These are phyloP conservation scores for Dynastes hyllus DNA, from an alignment of 2,888 invertebrate genomes.

Conservation along the genomic window DNA sequence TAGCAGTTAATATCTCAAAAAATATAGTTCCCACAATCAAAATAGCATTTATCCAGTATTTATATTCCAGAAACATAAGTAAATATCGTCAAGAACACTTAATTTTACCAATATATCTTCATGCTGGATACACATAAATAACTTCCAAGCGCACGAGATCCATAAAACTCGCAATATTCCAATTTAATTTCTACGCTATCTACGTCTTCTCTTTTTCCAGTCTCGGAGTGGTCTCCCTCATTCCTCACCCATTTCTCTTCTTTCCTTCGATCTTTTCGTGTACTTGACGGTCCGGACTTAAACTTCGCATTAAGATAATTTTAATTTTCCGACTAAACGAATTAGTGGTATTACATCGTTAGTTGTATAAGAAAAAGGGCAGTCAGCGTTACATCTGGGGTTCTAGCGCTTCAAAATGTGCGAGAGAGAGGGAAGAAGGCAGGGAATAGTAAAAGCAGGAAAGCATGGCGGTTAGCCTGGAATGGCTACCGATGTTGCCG, in stretches of 20 bases:
- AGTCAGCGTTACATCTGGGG: slow-evolving; percentile 6
- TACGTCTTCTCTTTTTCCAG: slow-evolving; percentile 25
- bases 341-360: slow-evolving; percentile 40
- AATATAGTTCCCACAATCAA: slow-evolving; percentile 20
- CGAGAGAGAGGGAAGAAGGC: background rate
- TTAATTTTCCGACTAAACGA: slow-evolving; percentile 50
- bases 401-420: slow-evolving; percentile 3
- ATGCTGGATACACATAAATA: slow-evolving; percentile 36
- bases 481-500: slow-evolving; percentile 46
- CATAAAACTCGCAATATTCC: slow-evolving; percentile 41
- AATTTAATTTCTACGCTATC: slow-evolving; percentile 43
- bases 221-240: background rate
- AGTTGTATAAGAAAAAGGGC: slow-evolving; percentile 21
- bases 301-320: slow-evolving; percentile 47
- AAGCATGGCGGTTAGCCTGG: slow-evolving; percentile 34
- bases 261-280: background rate
- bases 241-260: background rate
- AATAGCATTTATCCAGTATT: slow-evolving; percentile 15
- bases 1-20: background rate
- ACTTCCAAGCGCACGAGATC: slow-evolving; percentile 37
- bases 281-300: slow-evolving; percentile 3
- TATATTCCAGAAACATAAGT: slow-evolving; percentile 33
- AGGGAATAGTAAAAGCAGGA: slow-evolving; percentile 4
- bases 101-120: slow-evolving; percentile 43
- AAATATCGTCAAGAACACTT: slow-evolving; percentile 42